Percentiles rank a stretch among this genome's conserved stretches.
Evolutionary conservation across 2,888 invertebrate genomes (phyloP).

Genomic region (Himalopsyche kuldschensis): DNA sequence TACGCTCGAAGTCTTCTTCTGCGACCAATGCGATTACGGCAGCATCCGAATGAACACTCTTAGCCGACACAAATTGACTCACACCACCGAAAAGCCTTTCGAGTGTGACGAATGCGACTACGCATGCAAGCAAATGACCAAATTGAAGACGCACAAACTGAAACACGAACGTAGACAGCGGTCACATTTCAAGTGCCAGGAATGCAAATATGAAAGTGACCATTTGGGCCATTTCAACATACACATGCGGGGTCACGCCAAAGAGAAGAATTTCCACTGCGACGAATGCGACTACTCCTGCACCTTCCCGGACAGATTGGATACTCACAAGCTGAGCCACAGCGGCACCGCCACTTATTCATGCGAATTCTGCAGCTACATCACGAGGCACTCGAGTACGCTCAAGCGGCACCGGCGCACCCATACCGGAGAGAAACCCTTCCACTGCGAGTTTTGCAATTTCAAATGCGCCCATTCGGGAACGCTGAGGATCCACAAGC

Average conservation of each 20-base stretch:
- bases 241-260: constrained; percentile 17
- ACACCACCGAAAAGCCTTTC: constrained; percentile 20
- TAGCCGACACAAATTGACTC: constrained; percentile 5
- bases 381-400: constrained; percentile 16
- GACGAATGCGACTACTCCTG: constrained; percentile 15
- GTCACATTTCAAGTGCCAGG: constrained; percentile 7
- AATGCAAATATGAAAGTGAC: constrained; percentile 7
- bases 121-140: constrained; percentile 16
- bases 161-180: neutral
- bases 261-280: constrained; percentile 2
- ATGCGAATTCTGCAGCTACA: constrained; percentile 18
- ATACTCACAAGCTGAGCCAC: constrained; percentile 18
- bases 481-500: constrained; percentile 5
- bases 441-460: constrained; percentile 5
- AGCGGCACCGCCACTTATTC: constrained; percentile 15
- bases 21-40: constrained; percentile 16
- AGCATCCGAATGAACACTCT: constrained; percentile 8
- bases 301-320: constrained; percentile 4
- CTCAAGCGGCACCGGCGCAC: constrained; percentile 18
- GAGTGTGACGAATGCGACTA: constrained; percentile 18
- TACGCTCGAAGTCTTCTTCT: neutral
- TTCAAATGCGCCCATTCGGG: constrained; percentile 12
- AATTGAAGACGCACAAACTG: constrained; percentile 17
- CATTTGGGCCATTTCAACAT: constrained; percentile 13
- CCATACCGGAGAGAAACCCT: constrained; percentile 18